Percentiles rank a stretch among this genome's conserved stretches.
phyloP scores from a whole-genome alignment of 2,113 vertebrate species.

The Rynchops niger region DNA sequence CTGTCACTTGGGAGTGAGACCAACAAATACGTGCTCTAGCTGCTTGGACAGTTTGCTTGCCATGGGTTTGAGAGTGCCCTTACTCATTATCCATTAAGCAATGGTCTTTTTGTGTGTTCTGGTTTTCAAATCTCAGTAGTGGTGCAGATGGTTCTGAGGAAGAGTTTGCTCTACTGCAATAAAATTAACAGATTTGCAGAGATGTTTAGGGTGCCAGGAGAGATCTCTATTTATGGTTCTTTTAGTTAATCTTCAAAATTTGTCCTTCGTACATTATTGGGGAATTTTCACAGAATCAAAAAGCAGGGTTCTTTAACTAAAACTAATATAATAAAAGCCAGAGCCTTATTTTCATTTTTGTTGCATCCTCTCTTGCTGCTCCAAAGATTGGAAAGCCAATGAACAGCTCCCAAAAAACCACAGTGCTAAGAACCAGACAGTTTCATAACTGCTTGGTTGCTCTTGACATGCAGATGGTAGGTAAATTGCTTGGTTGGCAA shows the following conservation, averaged over 20 bases:
- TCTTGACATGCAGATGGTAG: background rate
- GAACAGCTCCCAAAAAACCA: background rate
- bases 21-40: background rate
- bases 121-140: background rate
- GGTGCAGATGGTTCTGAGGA: slow-evolving; percentile 9
- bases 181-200: slow-evolving; percentile 24
- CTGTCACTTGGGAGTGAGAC: background rate
- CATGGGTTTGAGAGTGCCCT: background rate
- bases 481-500: background rate
- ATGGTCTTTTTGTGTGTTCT: background rate
- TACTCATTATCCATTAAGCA: background rate
- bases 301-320: background rate
- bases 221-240: background rate
- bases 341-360: background rate
- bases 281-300: background rate
- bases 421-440: background rate
- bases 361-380: background rate
- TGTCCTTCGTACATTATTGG: background rate
- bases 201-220: background rate
- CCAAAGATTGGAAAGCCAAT: background rate
- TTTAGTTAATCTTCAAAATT: background rate
- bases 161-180: slow-evolving; percentile 1
- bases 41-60: background rate
- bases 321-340: background rate
- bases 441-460: background rate